phyloP scores from a whole-genome alignment of 2,113 vertebrate species.

The Microtus ochrogaster region DNA sequence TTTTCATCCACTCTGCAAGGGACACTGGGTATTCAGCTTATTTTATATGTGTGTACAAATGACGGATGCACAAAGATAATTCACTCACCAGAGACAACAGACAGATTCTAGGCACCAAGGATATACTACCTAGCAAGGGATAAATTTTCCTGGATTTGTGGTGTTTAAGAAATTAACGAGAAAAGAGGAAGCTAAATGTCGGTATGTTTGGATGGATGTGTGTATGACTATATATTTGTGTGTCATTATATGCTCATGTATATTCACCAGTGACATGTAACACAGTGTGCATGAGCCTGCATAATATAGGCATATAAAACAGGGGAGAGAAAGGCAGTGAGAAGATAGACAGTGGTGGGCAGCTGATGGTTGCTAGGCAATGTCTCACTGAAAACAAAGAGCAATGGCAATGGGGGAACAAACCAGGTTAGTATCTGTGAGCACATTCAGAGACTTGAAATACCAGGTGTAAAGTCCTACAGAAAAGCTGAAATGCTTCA shows the following conservation, averaged over 20 bases:
- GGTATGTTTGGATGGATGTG: not conserved
- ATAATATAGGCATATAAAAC: not conserved
- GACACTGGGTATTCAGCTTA: not conserved
- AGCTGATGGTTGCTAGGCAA: not conserved
- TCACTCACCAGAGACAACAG: not conserved
- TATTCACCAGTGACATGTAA: not conserved
- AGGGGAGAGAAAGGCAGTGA: not conserved
- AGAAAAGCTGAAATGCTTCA: not conserved
- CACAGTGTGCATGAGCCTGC: not conserved
- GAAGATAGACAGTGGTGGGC: not conserved
- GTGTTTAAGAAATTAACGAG: constrained; percentile 1
- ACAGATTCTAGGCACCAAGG: not conserved
- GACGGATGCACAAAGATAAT: not conserved
- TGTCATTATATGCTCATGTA: not conserved
- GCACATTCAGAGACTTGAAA: not conserved
- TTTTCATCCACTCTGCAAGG: not conserved
- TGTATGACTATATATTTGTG: not conserved
- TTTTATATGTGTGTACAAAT: not conserved
- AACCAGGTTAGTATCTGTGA: not conserved
- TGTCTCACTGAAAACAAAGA: constrained; percentile 20
- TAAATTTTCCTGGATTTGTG: not conserved
- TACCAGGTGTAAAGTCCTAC: not conserved
- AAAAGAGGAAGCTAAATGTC: not conserved
- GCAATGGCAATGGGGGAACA: not conserved
- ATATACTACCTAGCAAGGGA: not conserved